phyloP scores from a whole-genome alignment of 64 coral and sea anemone genomes.

The Hydrozoanthus tunicans region DNA sequence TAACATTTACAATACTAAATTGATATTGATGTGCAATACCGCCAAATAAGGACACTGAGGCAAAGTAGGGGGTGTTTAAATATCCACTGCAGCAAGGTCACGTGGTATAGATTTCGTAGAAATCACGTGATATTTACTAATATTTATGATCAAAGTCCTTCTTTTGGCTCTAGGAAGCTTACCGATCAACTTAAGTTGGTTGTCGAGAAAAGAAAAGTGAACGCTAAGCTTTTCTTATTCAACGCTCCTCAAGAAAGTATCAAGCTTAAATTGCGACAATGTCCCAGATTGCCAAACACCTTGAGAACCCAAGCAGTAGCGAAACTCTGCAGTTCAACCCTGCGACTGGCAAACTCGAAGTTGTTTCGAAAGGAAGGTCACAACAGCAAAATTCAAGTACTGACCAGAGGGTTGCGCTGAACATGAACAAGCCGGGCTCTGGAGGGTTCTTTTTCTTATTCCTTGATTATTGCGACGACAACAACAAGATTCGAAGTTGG shows the following conservation, averaged over 20 bases:
- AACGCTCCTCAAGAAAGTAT: not conserved
- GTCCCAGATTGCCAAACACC: constrained; percentile 37
- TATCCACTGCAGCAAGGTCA: not conserved
- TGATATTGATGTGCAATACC: too few relatives aligned
- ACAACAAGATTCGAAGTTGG: not conserved
- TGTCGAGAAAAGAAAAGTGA: not conserved
- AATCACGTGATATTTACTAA: not conserved
- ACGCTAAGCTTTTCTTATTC: not conserved
- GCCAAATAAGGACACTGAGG: too few relatives aligned
- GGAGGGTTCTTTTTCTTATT: not conserved
- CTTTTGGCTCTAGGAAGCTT: not conserved
- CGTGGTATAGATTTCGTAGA: not conserved
- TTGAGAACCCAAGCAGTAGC: constrained; percentile 35
- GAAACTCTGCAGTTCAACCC: constrained; percentile 44
- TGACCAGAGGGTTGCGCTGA: constrained; percentile 17
- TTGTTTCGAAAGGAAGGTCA: not conserved
- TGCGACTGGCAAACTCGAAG: constrained; percentile 40
- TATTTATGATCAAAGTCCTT: not conserved
- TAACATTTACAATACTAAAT: too few relatives aligned
- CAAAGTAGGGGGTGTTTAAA: too few relatives aligned
- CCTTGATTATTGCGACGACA: not conserved
- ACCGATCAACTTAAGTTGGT: not conserved
- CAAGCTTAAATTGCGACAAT: not conserved
- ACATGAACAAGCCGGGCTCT: constrained; percentile 14
- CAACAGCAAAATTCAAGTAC: constrained; percentile 20